Evolutionary conservation across 2,888 invertebrate genomes (phyloP).

Genomic region (Diloba caeruleocephala): DNA sequence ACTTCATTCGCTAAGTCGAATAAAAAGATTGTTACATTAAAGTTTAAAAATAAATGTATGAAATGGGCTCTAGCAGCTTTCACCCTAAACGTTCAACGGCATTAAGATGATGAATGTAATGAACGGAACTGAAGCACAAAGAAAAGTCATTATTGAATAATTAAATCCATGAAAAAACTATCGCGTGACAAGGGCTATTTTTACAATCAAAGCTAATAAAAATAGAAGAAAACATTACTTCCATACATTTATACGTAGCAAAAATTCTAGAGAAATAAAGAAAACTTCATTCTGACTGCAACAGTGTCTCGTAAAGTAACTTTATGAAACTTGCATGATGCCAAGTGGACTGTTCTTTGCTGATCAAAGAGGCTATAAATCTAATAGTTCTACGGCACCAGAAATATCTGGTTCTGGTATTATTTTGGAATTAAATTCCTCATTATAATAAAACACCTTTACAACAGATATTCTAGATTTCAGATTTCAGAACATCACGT

Average conservation of each 20-base stretch:
- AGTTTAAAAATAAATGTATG: too few relatives aligned
- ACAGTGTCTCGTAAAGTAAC: constrained; percentile 1
- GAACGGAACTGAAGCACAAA: neutral
- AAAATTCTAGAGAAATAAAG: constrained; percentile 8
- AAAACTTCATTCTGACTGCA: constrained; percentile 7
- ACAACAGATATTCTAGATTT: too few relatives aligned
- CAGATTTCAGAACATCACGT: too few relatives aligned
- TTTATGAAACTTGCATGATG: constrained; percentile 12
- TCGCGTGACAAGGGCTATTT: constrained; percentile 24
- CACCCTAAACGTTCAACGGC: too few relatives aligned
- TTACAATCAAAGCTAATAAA: constrained; percentile 15
- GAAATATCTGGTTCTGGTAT: too few relatives aligned
- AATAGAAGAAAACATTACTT: constrained; percentile 11
- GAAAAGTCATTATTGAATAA: constrained; percentile 1
- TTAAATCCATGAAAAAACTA: constrained; percentile 1
- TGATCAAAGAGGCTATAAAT: constrained; percentile 21
- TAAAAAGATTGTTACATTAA: too few relatives aligned
- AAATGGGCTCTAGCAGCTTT: too few relatives aligned
- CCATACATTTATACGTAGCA: constrained; percentile 5
- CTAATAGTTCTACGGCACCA: too few relatives aligned
- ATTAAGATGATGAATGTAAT: neutral
- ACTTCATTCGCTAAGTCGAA: too few relatives aligned
- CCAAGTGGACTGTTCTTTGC: constrained; percentile 12
- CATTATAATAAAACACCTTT: too few relatives aligned
- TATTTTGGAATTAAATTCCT: too few relatives aligned